These are phyloP conservation scores for Bovichtus diacanthus DNA, from an alignment of 2,797 vertebrate species.

Conservation along the genomic window DNA sequence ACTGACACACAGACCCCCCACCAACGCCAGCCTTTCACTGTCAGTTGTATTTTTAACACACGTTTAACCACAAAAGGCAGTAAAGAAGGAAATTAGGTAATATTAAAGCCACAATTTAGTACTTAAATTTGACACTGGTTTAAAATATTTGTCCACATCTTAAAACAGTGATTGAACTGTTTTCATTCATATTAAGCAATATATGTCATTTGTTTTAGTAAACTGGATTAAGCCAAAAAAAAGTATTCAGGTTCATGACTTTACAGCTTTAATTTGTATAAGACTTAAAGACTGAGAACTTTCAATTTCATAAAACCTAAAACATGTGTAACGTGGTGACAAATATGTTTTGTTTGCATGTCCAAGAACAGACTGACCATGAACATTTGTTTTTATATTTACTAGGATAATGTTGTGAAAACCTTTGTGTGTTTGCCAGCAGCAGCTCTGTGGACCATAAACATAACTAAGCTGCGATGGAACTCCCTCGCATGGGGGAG, in stretches of 20 bases:
- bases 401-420: slow-evolving; percentile 51
- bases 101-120: slow-evolving; percentile 17
- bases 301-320: slow-evolving; percentile 1
- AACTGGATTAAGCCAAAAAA: not conserved
- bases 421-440: slow-evolving; percentile 45
- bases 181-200: not conserved
- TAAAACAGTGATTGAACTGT: slow-evolving; percentile 10
- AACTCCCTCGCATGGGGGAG: slow-evolving; percentile 50
- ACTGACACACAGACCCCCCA: slow-evolving; percentile 46
- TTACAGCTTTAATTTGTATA: not conserved
- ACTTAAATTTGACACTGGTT: slow-evolving; percentile 23
- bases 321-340: slow-evolving; percentile 1
- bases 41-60: slow-evolving; percentile 43
- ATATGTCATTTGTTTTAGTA: slow-evolving; percentile 7
- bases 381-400: slow-evolving; percentile 35
- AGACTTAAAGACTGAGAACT: not conserved
- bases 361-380: not conserved
- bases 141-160: slow-evolving; percentile 25
- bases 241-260: not conserved
- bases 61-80: slow-evolving; percentile 18
- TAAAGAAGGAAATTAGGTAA: slow-evolving; percentile 22
- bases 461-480: slow-evolving; percentile 32
- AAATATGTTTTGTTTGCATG: not conserved
- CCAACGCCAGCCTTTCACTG: slow-evolving; percentile 11
- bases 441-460: slow-evolving; percentile 47